Evolutionary conservation across 2,888 invertebrate genomes (phyloP).

Genomic region (Cataglyphis albicans): DNA sequence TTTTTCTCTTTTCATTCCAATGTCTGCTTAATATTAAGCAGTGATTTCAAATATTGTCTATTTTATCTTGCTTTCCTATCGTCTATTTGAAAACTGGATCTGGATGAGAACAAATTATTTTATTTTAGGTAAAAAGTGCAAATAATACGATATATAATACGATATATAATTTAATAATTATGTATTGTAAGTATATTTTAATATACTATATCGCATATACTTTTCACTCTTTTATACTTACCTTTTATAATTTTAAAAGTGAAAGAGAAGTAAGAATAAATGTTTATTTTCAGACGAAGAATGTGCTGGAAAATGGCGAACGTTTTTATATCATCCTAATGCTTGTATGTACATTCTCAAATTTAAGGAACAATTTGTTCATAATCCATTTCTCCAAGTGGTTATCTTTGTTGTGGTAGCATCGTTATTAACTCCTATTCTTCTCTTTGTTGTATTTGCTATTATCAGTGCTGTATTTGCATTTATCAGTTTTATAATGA

Average conservation of each 20-base stretch:
- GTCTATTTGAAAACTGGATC: background rate
- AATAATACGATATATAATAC: background rate
- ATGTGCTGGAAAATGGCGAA: background rate
- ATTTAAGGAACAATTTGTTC: slow-evolving; percentile 26
- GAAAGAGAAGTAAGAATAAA: background rate
- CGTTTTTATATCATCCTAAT: background rate
- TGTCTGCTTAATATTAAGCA: background rate
- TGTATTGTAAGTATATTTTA: slow-evolving; percentile 17
- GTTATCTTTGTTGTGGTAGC: slow-evolving; percentile 46
- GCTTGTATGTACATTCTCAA: slow-evolving; percentile 8
- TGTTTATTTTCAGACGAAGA: slow-evolving; percentile 16
- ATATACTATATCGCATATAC: background rate
- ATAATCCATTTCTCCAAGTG: slow-evolving; percentile 63
- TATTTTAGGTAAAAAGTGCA: slow-evolving; percentile 6
- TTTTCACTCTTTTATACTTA: background rate
- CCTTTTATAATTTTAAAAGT: background rate
- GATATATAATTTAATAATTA: slow-evolving; percentile 33
- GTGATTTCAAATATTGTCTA: background rate
- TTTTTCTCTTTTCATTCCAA: background rate
- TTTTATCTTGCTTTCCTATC: background rate
- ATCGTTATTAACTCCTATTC: slow-evolving; percentile 62
- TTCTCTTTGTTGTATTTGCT: slow-evolving; percentile 69
- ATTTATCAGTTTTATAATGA: slow-evolving; percentile 70
- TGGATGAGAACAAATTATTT: background rate
- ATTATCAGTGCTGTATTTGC: slow-evolving; percentile 69